Conservation (phyloP, 2,113 vertebrate genomes). For the Terrapene triunguis region DNA sequence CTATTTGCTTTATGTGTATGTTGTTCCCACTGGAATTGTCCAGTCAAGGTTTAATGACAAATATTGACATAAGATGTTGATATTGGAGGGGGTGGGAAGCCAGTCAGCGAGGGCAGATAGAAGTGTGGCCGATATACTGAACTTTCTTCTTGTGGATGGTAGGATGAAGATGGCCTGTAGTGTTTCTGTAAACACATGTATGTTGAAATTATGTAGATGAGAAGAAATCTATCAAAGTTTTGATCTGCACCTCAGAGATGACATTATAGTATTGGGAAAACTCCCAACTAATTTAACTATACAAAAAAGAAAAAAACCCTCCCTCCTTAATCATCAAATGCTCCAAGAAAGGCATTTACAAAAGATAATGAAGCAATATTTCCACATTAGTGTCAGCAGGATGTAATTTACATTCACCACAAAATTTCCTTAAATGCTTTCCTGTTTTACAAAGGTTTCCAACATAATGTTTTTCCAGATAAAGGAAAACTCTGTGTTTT, state of each 20-base stretch:
- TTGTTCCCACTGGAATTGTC: not conserved
- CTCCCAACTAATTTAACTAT: not conserved
- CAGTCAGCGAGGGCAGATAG: not conserved
- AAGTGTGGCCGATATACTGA: not conserved
- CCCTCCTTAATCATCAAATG: not conserved
- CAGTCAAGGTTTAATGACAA: not conserved
- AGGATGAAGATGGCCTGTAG: not conserved
- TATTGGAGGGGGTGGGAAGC: not conserved
- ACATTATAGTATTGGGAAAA: not conserved
- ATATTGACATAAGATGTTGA: fast-evolving
- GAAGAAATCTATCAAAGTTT: not conserved
- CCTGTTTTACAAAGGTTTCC: not conserved
- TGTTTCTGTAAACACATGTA: not conserved
- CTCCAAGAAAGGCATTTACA: not conserved
- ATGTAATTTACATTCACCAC: not conserved
- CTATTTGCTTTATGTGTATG: not conserved
- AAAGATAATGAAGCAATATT: not conserved
- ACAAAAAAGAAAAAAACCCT: not conserved
- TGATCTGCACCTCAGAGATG: not conserved
- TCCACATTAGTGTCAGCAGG: not conserved
- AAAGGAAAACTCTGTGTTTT: not conserved
- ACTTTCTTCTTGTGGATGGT: not conserved
- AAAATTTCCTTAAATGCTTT: not conserved
- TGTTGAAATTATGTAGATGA: not conserved
- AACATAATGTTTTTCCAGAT: not conserved